Evolutionary conservation across 2,888 invertebrate genomes (phyloP).

Genomic region (Galeruca laticollis): DNA sequence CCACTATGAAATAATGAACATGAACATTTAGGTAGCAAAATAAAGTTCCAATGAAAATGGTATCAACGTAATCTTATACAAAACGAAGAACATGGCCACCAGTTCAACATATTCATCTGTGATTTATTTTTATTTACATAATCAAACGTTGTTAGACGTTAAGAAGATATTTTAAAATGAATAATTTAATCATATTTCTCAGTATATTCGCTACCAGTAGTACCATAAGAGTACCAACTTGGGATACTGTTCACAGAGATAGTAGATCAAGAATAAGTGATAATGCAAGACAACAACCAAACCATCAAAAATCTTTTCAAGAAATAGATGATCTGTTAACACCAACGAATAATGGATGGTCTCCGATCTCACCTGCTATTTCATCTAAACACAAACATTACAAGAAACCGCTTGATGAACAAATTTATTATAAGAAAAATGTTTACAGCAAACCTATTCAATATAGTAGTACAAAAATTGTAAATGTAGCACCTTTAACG

Average conservation of each 20-base stretch:
- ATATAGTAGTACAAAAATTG: background rate
- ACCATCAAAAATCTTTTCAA: conserved; percentile 3
- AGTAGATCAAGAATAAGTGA: conserved; percentile 28
- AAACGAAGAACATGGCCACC: conserved; percentile 23
- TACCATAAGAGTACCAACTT: conserved; percentile 48
- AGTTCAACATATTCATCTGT: conserved; percentile 12
- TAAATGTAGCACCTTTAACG: conserved; percentile 13
- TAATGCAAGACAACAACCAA: no score
- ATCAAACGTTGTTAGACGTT: background rate
- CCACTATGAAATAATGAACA: conserved; percentile 1
- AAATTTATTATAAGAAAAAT: conserved; percentile 5
- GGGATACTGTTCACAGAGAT: conserved; percentile 7
- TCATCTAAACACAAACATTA: conserved; percentile 3
- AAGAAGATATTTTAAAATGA: conserved; percentile 51
- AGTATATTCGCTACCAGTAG: conserved; percentile 43
- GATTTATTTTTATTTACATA: conserved; percentile 23
- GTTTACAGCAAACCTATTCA: background rate
- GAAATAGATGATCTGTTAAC: background rate
- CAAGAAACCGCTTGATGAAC: conserved; percentile 8
- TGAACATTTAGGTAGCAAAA: background rate
- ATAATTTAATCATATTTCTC: conserved; percentile 45
- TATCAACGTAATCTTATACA: conserved; percentile 15
- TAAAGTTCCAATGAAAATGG: conserved; percentile 13
- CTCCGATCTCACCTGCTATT: background rate
- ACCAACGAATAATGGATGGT: conserved; percentile 14